phyloP scores from a whole-genome alignment of 92 coral and sea anemone species.

The Galaxea fascicularis region DNA sequence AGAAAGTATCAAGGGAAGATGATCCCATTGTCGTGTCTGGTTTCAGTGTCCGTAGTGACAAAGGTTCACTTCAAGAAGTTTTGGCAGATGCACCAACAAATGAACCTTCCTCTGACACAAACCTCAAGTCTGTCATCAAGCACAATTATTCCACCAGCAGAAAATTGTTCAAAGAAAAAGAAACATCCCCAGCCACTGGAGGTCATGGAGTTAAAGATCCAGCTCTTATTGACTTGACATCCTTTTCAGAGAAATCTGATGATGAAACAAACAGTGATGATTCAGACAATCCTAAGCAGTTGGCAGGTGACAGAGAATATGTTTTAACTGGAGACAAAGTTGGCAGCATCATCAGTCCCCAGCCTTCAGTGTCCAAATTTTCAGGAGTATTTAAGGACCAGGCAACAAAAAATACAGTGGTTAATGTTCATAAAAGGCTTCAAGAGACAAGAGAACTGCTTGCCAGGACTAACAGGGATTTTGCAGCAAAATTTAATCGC shows the following conservation, averaged over 20 bases:
- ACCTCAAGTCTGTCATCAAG: background rate
- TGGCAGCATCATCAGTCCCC: conserved; percentile 54
- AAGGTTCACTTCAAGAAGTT: background rate
- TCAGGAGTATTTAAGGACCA: conserved; percentile 72
- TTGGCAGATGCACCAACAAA: background rate
- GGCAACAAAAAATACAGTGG: conserved; percentile 76
- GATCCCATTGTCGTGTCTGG: conserved; percentile 39
- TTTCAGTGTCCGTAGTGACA: conserved; percentile 11
- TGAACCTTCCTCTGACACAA: background rate
- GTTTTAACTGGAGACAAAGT: conserved; percentile 18
- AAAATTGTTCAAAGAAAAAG: conserved; percentile 22
- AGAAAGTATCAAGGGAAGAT: background rate
- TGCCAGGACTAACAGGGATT: conserved; percentile 68
- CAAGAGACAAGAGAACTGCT: conserved; percentile 82
- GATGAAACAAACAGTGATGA: conserved; percentile 16
- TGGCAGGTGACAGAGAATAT: conserved; percentile 13
- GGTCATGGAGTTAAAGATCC: background rate
- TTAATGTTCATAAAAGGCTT: conserved; percentile 84
- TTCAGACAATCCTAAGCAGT: background rate
- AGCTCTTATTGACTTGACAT: background rate
- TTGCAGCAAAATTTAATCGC: conserved; percentile 72
- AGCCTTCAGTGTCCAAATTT: conserved; percentile 57
- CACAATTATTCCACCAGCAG: conserved; percentile 4
- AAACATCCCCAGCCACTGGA: background rate
- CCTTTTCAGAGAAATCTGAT: conserved; percentile 57